Conservation (phyloP, 2,113 vertebrate species). For the Chrysemys picta region DNA sequence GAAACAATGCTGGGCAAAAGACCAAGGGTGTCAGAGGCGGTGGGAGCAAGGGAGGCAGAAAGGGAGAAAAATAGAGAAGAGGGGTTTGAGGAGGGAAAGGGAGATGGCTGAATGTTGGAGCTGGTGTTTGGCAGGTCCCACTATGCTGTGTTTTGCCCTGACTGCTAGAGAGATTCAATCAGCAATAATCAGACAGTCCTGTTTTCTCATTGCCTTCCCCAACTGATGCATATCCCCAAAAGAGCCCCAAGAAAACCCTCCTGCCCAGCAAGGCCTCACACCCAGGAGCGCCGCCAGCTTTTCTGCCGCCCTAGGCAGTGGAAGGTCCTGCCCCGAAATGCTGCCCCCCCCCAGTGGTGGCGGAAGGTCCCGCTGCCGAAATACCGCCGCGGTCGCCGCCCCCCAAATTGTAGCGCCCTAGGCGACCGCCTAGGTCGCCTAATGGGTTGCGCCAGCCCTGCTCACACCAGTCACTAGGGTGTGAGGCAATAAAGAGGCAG, state of each 20-base stretch:
- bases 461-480: neutral
- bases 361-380: too few species aligned
- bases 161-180: neutral
- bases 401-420: too few species aligned
- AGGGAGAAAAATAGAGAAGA: neutral
- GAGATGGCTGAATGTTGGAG: neutral
- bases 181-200: neutral
- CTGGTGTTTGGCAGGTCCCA: neutral
- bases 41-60: neutral
- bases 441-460: too few species aligned
- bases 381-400: too few species aligned
- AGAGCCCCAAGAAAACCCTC: neutral
- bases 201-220: neutral
- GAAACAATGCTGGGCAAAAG: neutral
- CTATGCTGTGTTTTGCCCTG: neutral
- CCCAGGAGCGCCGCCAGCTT: neutral
- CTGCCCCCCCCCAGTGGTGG: too few species aligned
- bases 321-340: too few species aligned
- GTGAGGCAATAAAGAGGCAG: neutral
- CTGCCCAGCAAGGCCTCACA: neutral
- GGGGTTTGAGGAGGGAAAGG: neutral
- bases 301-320: too few species aligned
- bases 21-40: neutral
- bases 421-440: too few species aligned
- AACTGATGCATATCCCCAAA: neutral